Percentiles rank a stretch among this genome's conserved stretches.
phyloP scores from a whole-genome alignment of 2,113 vertebrate species.

The Nettapus auritus region DNA sequence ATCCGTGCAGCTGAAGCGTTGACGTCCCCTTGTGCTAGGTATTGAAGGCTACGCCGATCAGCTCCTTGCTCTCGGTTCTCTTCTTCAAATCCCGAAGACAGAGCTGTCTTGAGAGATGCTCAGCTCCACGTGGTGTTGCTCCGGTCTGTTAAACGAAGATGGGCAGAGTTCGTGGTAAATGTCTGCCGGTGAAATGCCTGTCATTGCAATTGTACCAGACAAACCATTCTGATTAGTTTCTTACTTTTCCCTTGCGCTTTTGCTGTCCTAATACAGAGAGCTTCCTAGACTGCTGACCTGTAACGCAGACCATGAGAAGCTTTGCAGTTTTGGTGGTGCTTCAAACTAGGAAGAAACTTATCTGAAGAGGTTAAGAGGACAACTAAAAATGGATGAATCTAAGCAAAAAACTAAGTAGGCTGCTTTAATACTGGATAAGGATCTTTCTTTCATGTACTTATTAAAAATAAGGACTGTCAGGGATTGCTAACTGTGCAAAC shows the following conservation, averaged over 20 bases:
- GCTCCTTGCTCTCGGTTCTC: not conserved
- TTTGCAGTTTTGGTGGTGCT: not conserved
- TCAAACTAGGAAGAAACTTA: not conserved
- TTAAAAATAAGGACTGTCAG: not conserved
- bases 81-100: not conserved
- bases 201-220: not conserved
- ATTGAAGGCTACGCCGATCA: not conserved
- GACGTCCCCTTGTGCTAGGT: too few species aligned
- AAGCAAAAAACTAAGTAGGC: not conserved
- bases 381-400: not conserved
- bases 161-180: not conserved
- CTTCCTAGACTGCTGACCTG: not conserved
- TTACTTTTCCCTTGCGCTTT: not conserved
- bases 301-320: accelerated
- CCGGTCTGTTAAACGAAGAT: not conserved
- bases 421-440: not conserved
- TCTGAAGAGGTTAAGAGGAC: not conserved
- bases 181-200: not conserved
- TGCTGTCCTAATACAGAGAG: not conserved
- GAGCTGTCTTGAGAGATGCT: not conserved
- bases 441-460: not conserved
- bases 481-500: not conserved
- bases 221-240: not conserved
- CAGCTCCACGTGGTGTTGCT: not conserved
- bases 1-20: not conserved